Base-by-base conservation (phyloP, 1,140 invertebrate species). In the Globodera rostochiensis region DNA sequence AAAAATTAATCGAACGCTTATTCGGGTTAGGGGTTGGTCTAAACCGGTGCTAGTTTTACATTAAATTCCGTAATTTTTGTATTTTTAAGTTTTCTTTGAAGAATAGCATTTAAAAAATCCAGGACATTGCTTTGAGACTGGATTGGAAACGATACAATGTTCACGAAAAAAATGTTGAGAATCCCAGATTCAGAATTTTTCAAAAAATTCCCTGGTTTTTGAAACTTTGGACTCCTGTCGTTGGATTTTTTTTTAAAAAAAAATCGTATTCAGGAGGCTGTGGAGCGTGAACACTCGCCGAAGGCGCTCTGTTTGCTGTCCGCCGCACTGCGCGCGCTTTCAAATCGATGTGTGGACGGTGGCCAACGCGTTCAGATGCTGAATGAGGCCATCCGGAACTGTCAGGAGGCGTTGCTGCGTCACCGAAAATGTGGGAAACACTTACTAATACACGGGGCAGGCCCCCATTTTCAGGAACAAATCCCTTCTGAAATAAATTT, bases 301-400 rank as follows among this genome's bases (percentile, higher is more conserved):
- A 75, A 73, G 47, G 49, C 74, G n/a, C 45, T 85, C 13, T 84
- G 81, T 60, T 73, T 60, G 25, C 47, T 83, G n/a, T 70, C 81
- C 21, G 83, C 81, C 13, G 81, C 83, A 8, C 21, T 84, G 45
- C 83, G 81, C 36, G 76, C 60, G 13, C 80, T 50, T 3, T 84
- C 80, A 15, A n/a, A 73, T 67, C 53, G n/a, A 15, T 46, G 19
- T 8, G 46, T 6, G 46, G 19, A 78, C 82, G 84, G 75, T n/a
- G 13, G 53, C 21, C 57, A 84, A 66, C 21, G 64, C 25, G 49
- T 82, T 4, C 5, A 21, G 15, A 46, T 82, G 36, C 64, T 82
- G 2, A 83, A 84, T 3, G 45, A 84, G 9, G 76, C 81, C 53
- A 0, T 82, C 9, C 21, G 80, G n/a, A 8, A 79, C 13, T 82